Percentiles rank a stretch among this genome's conserved stretches.
Conservation (phyloP, 1,140 invertebrate genomes). For the Steinernema feltiae region DNA sequence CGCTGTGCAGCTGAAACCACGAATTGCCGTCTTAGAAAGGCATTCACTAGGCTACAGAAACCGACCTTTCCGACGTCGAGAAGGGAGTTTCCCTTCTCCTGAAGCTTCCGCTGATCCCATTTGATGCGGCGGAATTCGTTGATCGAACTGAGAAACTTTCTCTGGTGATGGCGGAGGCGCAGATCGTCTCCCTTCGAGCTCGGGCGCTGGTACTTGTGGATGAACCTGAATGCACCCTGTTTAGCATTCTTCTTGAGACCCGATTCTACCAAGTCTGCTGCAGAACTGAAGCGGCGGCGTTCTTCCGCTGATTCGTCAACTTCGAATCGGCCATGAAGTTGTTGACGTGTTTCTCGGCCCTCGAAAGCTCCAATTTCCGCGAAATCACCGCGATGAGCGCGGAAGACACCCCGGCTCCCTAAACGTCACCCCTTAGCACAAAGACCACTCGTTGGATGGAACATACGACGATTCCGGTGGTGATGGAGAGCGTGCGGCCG, state of each 20-base stretch:
- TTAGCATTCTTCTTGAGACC: not conserved
- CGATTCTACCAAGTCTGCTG: conserved; percentile 61
- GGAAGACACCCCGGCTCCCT: conserved; percentile 56
- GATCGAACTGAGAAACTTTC: conserved; percentile 55
- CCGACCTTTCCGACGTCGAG: conserved; percentile 55
- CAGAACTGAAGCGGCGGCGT: conserved; percentile 63
- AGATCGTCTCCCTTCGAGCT: conserved; percentile 54
- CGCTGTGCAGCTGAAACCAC: conserved; percentile 49
- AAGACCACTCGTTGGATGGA: not conserved
- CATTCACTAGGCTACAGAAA: no score
- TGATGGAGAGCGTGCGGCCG: conserved; percentile 50
- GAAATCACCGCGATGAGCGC: conserved; percentile 57
- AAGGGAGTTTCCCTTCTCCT: conserved; percentile 55
- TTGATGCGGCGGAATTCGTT: conserved; percentile 57
- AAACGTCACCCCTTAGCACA: conserved; percentile 15
- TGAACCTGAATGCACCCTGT: conserved; percentile 42
- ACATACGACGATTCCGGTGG: conserved; percentile 54
- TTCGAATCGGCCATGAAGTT: conserved; percentile 59
- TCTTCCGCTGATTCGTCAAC: conserved; percentile 60
- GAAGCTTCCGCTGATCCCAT: conserved; percentile 57
- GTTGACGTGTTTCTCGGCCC: conserved; percentile 57
- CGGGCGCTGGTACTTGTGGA: conserved; percentile 54
- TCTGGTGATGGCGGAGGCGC: conserved; percentile 52
- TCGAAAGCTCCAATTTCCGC: conserved; percentile 53
- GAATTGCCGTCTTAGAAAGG: not conserved